Evolutionary conservation across 2,888 invertebrate species (phyloP).

Genomic region (Brachylomia viminalis): DNA sequence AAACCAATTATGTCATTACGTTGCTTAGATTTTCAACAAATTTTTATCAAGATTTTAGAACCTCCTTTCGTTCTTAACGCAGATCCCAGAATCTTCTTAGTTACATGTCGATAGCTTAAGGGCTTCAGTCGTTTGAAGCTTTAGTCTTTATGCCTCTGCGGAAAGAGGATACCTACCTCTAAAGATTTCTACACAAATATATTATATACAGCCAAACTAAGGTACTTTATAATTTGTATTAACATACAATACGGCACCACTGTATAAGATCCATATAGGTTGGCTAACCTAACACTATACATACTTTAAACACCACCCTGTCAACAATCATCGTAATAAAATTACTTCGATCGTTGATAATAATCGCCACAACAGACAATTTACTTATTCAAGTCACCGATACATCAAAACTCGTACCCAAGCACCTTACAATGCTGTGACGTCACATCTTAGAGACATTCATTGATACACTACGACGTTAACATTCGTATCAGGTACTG

Average conservation of each 20-base stretch:
- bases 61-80: neutral
- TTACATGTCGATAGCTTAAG: neutral
- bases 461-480: constrained; percentile 52
- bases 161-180: neutral
- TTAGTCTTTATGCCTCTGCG: neutral
- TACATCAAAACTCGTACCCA: constrained; percentile 5
- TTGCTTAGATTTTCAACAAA: too few species aligned
- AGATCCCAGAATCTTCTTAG: neutral
- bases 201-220: neutral
- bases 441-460: constrained; percentile 51
- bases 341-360: neutral
- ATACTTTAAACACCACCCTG: neutral
- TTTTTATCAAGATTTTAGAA: too few species aligned
- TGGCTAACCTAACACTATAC: neutral
- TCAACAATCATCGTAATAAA: neutral
- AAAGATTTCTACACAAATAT: neutral
- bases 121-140: neutral
- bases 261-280: neutral
- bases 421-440: constrained; percentile 37
- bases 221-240: neutral
- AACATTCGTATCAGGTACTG: constrained; percentile 48
- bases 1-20: too few species aligned
- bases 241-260: neutral
- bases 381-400: constrained; percentile 36
- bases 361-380: neutral